Percentiles rank a stretch among this genome's conserved stretches.
Conservation (phyloP, 2,797 vertebrate species). For the Helarctos malayanus region DNA sequence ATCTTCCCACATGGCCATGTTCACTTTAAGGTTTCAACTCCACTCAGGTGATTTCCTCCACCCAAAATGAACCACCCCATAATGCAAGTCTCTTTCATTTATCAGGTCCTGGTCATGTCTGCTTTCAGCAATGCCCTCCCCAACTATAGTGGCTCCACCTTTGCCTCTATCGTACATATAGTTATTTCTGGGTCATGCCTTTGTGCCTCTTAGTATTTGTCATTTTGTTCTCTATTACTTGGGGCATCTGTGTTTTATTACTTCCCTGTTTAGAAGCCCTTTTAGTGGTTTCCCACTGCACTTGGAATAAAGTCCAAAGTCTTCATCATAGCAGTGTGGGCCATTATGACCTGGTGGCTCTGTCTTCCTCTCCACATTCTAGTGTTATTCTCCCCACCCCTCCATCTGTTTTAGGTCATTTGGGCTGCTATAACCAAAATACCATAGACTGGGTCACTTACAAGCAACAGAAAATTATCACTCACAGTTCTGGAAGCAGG, state of each 20-base stretch:
- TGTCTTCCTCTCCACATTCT: conserved; percentile 10
- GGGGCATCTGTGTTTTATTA: neutral
- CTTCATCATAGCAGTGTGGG: neutral
- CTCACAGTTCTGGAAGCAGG: neutral
- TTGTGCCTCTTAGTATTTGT: neutral
- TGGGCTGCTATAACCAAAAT: conserved; percentile 16
- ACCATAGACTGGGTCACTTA: neutral
- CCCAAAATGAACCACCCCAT: neutral
- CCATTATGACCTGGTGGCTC: neutral
- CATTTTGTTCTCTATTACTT: neutral
- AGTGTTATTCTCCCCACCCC: neutral
- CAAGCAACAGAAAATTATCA: neutral
- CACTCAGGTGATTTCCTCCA: conserved; percentile 5
- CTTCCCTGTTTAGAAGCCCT: neutral
- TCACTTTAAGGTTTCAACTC: neutral
- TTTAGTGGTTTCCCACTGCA: neutral
- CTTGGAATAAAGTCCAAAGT: conserved; percentile 2
- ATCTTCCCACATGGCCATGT: neutral
- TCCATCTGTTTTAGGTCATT: neutral
- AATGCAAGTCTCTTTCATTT: neutral
- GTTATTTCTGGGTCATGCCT: neutral
- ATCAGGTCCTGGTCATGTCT: neutral
- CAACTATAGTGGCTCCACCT: neutral
- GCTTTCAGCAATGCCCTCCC: neutral
- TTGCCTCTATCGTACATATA: neutral